A percentile compares a stretch with the other conserved stretches of the same genome.
Conservation (phyloP, 92 coral and sea anemone genomes). For the Zoanthus solanderi region DNA sequence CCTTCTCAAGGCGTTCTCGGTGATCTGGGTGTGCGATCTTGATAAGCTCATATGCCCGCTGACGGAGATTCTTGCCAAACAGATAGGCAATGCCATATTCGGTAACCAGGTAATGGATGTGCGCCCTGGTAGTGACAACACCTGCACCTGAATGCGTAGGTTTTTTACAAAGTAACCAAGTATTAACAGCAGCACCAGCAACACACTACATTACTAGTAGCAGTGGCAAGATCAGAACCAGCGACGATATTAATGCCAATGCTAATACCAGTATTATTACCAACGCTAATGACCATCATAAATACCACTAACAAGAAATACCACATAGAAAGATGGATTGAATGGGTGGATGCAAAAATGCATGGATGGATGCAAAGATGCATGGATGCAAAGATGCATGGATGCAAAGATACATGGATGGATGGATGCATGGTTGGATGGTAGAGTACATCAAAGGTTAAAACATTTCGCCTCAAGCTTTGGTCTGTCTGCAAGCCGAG, state of each 20-base stretch:
- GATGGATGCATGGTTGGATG: too few species aligned
- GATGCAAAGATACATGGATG: too few species aligned
- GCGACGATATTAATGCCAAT: neutral
- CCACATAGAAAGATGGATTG: too few species aligned
- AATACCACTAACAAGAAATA: too few species aligned
- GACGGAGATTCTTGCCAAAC: slow-evolving; percentile 93
- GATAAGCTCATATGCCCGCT: slow-evolving; percentile 90
- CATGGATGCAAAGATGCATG: too few species aligned
- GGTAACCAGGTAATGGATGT: slow-evolving; percentile 93
- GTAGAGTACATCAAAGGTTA: too few species aligned
- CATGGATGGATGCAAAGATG: too few species aligned
- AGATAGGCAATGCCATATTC: slow-evolving; percentile 90
- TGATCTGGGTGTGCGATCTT: slow-evolving; percentile 92
- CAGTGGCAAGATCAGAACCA: neutral
- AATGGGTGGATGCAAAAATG: too few species aligned
- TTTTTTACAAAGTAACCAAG: neutral
- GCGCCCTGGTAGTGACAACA: slow-evolving; percentile 96
- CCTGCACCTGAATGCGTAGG: slow-evolving; percentile 77
- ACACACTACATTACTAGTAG: neutral
- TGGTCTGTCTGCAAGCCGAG: too few species aligned
- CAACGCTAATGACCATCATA: too few species aligned
- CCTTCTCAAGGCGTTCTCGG: slow-evolving; percentile 87
- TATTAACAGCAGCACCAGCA: neutral
- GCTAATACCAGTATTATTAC: neutral
- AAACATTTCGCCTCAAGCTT: too few species aligned